Percentiles rank a stretch among this genome's conserved stretches.
These are phyloP conservation scores for Corvus cornix DNA, from an alignment of 2,113 vertebrate species.

Conservation along the genomic window DNA sequence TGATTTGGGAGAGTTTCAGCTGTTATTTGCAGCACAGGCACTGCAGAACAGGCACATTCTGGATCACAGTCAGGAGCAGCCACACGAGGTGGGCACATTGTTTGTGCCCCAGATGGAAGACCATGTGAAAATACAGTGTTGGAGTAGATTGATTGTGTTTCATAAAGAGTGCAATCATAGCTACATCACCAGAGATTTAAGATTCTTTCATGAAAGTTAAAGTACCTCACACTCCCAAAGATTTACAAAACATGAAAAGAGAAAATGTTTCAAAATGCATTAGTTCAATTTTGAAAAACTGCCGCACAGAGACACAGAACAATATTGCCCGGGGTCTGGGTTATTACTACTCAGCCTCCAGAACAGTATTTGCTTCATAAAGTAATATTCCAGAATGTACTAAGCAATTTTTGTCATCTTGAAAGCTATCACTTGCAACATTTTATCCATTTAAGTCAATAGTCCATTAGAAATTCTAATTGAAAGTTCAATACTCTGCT, in stretches of 20 bases:
- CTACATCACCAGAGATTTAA: constrained; percentile 44
- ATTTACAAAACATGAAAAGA: constrained; percentile 62
- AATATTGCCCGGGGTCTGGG: constrained; percentile 49
- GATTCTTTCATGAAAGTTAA: constrained; percentile 58
- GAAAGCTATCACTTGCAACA: constrained; percentile 85
- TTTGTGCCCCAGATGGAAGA: neutral
- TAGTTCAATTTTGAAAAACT: constrained; percentile 61
- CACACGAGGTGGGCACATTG: neutral
- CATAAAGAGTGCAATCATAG: constrained; percentile 45
- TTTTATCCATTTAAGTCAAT: constrained; percentile 96
- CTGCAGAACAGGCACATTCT: neutral
- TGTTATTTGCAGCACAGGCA: neutral
- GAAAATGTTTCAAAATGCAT: constrained; percentile 60
- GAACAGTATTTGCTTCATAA: constrained; percentile 61
- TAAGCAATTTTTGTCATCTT: constrained; percentile 83
- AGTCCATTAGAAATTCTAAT: constrained; percentile 97
- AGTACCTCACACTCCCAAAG: constrained; percentile 43
- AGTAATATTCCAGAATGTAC: constrained; percentile 78
- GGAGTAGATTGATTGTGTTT: constrained; percentile 50
- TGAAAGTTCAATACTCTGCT: constrained; percentile 92
- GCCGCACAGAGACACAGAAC: constrained; percentile 27
- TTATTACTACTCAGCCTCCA: constrained; percentile 63
- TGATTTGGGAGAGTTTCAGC: neutral
- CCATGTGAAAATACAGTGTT: neutral
- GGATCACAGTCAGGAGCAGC: constrained; percentile 8